Evolutionary conservation across 2,113 vertebrate species (phyloP).

Genomic region (Sporophila hypoxantha): DNA sequence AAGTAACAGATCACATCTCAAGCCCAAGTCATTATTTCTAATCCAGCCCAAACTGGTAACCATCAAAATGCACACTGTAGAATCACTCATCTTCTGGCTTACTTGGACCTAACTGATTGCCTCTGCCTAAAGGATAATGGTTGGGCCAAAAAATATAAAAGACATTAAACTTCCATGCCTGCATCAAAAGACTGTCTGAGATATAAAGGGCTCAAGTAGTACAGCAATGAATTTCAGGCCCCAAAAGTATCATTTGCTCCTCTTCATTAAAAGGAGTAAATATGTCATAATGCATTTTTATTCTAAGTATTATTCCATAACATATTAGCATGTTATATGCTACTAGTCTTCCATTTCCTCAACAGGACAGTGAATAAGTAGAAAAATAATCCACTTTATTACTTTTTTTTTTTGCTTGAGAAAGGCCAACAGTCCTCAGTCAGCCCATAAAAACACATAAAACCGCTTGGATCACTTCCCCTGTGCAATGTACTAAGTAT

Average conservation of each 20-base stretch:
- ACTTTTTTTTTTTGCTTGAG: background rate
- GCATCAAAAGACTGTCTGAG: background rate
- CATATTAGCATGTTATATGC: background rate
- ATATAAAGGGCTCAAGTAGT: background rate
- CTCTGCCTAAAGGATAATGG: background rate
- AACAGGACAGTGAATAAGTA: background rate
- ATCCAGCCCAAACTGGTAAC: background rate
- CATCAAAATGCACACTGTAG: fast-evolving
- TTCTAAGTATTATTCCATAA: background rate
- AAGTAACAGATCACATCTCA: background rate
- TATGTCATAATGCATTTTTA: background rate
- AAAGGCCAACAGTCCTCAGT: background rate
- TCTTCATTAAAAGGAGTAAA: background rate
- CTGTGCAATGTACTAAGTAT: background rate
- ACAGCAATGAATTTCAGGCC: background rate
- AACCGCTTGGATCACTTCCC: background rate
- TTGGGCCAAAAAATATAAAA: background rate
- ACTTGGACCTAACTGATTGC: background rate
- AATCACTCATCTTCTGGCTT: background rate
- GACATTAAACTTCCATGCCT: background rate
- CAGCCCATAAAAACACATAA: background rate
- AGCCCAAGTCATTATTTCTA: background rate
- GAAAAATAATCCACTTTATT: background rate
- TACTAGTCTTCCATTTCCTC: background rate
- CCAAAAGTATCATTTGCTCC: background rate